Evolutionary conservation across 2,797 vertebrate species (phyloP).

Genomic region (Peromyscus nudipes): DNA sequence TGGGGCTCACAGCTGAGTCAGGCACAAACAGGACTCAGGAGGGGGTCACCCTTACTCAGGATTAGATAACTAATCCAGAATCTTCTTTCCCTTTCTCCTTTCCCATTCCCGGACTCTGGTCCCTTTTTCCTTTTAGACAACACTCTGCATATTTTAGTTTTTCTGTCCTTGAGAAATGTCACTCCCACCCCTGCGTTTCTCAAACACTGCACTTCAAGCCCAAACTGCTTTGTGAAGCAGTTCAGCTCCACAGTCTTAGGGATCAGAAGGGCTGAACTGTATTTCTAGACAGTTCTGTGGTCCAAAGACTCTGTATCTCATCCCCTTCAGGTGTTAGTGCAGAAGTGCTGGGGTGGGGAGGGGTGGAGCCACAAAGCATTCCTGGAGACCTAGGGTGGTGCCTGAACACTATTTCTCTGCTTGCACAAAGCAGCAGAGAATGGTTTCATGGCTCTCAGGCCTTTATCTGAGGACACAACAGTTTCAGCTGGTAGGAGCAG

Average conservation of each 20-base stretch:
- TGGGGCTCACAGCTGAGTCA: not conserved
- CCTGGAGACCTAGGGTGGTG: not conserved
- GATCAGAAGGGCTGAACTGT: not conserved
- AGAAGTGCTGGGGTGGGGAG: not conserved
- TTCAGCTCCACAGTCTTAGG: not conserved
- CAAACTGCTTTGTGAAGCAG: not conserved
- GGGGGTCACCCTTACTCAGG: not conserved
- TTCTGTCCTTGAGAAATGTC: slow-evolving; percentile 9
- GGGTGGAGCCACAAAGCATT: not conserved
- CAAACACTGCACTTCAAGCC: not conserved
- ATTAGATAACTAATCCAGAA: not conserved
- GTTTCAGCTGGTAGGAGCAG: not conserved
- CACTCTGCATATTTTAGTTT: not conserved
- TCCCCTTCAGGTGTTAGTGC: not conserved
- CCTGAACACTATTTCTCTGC: slow-evolving; percentile 5
- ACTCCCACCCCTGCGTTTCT: not conserved
- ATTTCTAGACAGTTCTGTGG: slow-evolving; percentile 9
- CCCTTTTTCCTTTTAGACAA: slow-evolving; percentile 3
- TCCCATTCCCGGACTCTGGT: not conserved
- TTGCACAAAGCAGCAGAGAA: not conserved
- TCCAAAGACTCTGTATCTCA: not conserved
- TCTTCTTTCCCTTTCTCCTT: not conserved
- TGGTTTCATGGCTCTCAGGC: not conserved
- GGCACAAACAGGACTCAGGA: slow-evolving; percentile 3
- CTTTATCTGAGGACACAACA: not conserved